Conservation (phyloP, 2,113 vertebrate species). For the Sinocyclocheilus anshuiensis region DNA sequence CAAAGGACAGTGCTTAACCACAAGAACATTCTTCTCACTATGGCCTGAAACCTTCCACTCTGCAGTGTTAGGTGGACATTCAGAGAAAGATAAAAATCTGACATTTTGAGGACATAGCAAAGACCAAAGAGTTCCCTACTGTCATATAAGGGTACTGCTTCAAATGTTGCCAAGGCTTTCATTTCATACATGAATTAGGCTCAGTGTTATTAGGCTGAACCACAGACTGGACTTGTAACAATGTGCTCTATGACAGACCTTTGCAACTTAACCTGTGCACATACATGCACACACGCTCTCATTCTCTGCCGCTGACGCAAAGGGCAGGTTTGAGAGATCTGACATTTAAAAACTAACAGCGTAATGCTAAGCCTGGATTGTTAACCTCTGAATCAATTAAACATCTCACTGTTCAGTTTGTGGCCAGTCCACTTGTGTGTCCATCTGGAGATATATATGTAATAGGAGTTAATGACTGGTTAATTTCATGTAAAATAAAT, state of each 20-base stretch:
- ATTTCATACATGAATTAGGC: conserved; percentile 25
- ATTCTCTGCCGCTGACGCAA: conserved; percentile 47
- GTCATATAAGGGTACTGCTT: not conserved
- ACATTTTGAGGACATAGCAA: conserved; percentile 43
- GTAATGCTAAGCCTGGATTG: conserved; percentile 41
- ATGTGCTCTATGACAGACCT: conserved; percentile 33
- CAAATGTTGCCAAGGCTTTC: conserved; percentile 11
- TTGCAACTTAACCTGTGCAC: conserved; percentile 37
- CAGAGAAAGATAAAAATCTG: conserved; percentile 14
- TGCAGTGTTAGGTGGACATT: conserved; percentile 25
- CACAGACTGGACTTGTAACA: conserved; percentile 4
- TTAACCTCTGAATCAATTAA: conserved; percentile 50
- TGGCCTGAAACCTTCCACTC: conserved; percentile 31
- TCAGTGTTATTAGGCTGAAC: conserved; percentile 12
- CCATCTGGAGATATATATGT: not conserved
- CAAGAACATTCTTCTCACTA: conserved; percentile 9
- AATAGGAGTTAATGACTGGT: not conserved
- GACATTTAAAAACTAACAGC: conserved; percentile 58
- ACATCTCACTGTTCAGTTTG: conserved; percentile 39
- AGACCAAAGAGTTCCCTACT: not conserved
- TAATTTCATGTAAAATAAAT: not conserved
- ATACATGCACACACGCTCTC: conserved; percentile 39
- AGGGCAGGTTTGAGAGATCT: conserved; percentile 58
- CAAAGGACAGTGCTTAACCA: conserved; percentile 1
- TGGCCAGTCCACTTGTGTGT: conserved; percentile 31